Base-by-base conservation (phyloP, 1,140 invertebrate genomes). In the Pomacea maculata region DNA sequence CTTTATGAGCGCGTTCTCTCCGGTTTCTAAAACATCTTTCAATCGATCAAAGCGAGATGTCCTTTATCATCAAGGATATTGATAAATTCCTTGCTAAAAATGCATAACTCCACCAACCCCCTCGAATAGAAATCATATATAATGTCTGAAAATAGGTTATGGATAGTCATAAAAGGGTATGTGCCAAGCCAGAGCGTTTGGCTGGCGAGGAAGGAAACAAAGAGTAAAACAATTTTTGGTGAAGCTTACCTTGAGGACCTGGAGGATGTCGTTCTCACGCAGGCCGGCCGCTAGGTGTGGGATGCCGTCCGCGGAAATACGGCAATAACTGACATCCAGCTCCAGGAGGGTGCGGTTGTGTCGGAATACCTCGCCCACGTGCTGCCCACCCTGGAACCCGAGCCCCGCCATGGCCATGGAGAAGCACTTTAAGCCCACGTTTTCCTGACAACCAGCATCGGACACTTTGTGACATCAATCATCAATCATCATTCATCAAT, bases 331-430 rank as follows among this genome's bases (percentile, higher is more conserved):
- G 57, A 89, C 79, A 82, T 89, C 87, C 1, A 90, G 79, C 73
- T 89, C 87, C 29, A 83, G 71, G 11, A 90, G 73, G 11, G 87
- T 88, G n/a, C 85, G 76, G 77, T 89, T 89, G 67, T 87, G 80
- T 70, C 75, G 80, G n/a, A 90, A 78, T 14, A 87, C 88, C 34
- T 80, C 77, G 8, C 82, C 70, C 55, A 89, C 82, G 9, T 84
- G 83, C 57, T 82, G 81, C 7, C 86, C 82, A 12, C 87, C 88
- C 8, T 82, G 83, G 68, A 81, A 75, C 10, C 84, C 86, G 19
- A 89, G 65, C n/a, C 88, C 87, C 34, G 87, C 87, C 86, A 87
- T 88, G 11, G 84, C 78, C 80, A 89, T 82, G 80, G 84, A 86
- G 78, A 89, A 85, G 73, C 84, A 83, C 71, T 87, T 87, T 57